Evolutionary conservation across 2,113 vertebrate species (phyloP).

Genomic region (Cyprinodon tularosa): DNA sequence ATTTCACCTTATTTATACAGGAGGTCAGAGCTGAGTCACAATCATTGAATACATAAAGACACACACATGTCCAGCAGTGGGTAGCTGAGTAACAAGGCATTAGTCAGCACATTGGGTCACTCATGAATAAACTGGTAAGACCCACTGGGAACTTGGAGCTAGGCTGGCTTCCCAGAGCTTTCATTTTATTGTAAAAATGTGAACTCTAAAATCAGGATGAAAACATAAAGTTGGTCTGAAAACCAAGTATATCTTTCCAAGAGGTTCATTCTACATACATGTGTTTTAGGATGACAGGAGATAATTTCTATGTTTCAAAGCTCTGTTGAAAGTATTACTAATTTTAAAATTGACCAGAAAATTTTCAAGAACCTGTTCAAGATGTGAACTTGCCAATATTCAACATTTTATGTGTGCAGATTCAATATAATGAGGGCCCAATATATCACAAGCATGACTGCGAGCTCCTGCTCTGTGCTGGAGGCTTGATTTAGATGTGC

Average conservation of each 20-base stretch:
- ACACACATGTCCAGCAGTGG: background rate
- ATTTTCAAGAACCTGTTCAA: too few species aligned
- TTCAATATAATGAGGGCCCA: too few species aligned
- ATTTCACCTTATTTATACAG: constrained; percentile 22
- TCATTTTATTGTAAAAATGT: constrained; percentile 54
- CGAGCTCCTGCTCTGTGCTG: too few species aligned
- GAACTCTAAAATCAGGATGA: constrained; percentile 43
- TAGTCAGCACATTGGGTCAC: too few species aligned
- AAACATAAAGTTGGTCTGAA: constrained; percentile 40
- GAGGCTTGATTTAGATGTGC: too few species aligned
- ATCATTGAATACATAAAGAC: background rate
- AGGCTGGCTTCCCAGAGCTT: constrained; percentile 52
- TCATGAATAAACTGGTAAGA: background rate
- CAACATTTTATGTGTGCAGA: too few species aligned
- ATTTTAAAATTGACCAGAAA: too few species aligned
- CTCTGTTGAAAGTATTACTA: background rate
- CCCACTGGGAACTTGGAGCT: constrained; percentile 23
- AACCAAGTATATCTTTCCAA: constrained; percentile 33
- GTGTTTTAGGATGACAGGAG: background rate
- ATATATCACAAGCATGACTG: too few species aligned
- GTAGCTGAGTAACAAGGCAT: background rate
- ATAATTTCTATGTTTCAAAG: background rate
- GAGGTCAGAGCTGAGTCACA: constrained; percentile 22
- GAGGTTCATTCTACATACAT: background rate
- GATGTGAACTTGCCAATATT: too few species aligned